Conservation (phyloP, 1,140 invertebrate species). For the Galleria mellonella region DNA sequence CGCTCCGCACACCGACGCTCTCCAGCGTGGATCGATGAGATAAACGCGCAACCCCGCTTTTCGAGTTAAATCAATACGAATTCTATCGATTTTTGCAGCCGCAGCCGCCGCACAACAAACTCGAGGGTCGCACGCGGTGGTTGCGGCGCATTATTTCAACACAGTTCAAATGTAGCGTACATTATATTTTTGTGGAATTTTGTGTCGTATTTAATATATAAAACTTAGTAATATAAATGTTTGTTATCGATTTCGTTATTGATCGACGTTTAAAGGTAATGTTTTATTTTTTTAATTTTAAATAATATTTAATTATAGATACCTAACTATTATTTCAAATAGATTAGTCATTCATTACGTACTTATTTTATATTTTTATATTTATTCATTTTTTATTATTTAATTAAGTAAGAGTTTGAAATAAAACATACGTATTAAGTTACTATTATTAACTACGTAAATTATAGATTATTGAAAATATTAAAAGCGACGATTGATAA, state of each 20-base stretch:
- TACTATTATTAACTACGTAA: no score
- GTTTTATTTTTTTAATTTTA: neutral
- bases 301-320: neutral
- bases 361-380: no score
- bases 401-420: no score
- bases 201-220: neutral
- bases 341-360: neutral
- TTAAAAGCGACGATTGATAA: no score
- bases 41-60: slow-evolving; percentile 71
- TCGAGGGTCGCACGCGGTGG: slow-evolving; percentile 69
- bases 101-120: slow-evolving; percentile 66
- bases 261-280: neutral
- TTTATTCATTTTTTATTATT: no score
- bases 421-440: no score
- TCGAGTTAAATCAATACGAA: slow-evolving; percentile 64
- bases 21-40: slow-evolving; percentile 63
- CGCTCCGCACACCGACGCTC: slow-evolving; percentile 42
- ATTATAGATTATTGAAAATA: no score
- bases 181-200: neutral
- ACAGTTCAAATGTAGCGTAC: neutral
- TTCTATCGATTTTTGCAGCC: slow-evolving; percentile 65
- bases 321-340: neutral
- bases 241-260: slow-evolving; percentile 4
- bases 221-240: neutral
- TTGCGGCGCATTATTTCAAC: slow-evolving; percentile 38